Evolutionary conservation across 2,113 vertebrate species (phyloP), one percentile per base, ranked within the genome.

Genomic region (Oreotrochilus melanogaster): DNA sequence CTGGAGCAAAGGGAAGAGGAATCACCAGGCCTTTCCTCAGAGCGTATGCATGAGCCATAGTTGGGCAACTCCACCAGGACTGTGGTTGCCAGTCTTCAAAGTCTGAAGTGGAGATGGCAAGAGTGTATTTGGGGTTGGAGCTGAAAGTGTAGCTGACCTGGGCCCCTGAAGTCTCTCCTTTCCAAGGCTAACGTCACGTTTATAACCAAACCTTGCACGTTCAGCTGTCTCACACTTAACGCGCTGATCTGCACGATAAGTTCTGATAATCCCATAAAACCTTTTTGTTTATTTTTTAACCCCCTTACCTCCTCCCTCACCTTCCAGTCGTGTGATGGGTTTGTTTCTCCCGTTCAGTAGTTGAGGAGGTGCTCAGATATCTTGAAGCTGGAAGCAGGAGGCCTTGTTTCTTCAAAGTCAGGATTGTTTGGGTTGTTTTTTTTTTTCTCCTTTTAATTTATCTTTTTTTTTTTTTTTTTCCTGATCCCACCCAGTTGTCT

Each of bases 161-260:
- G 98, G 98, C 96, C 98, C 98, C 98, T 97, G 47, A 97, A 95
- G 97, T 97, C 95, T 98, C 96, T 98, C 97, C 96, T 97, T 97
- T 97, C 92, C 96, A 92, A 97, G 97, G 96, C 97, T 98, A 98
- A 97, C 39, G 91, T 97, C 97, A 95, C 96, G 69, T 97, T 91
- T 96, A 96, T 97, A 98, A 98, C 98, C 96, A 91, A 96, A 96
- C 96, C 93, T 98, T 98, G 97, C 98, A 98, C 97, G 97, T 96
- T 96, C 91, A 97, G 97, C 98, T 98, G 96, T 97, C 98, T 98
- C 94, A 98, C 95, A 98, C 96, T 97, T 98, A 96, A 97, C 47
- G 97, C 96, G 80, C 97, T 98, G 95, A 97, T 93, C 96, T 98
- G 98, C 98, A 98, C 86, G 95, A 97, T 53, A 90, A 97, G 51